A percentile compares a stretch with the other conserved stretches of the same genome.
phyloP scores from a whole-genome alignment of 2,113 vertebrate genomes.

The Lipotes vexillifer region DNA sequence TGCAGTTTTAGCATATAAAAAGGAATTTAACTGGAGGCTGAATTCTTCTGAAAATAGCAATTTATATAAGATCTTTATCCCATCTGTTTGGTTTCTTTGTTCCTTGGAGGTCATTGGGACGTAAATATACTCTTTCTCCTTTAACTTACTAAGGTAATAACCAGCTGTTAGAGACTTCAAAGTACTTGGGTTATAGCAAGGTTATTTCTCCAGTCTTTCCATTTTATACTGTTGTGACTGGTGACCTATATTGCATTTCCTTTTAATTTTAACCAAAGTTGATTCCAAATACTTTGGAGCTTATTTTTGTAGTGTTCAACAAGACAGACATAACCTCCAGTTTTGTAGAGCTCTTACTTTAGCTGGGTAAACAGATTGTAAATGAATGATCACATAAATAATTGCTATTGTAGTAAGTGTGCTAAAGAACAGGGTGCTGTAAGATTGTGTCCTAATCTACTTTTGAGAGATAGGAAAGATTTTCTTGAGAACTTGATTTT shows the following conservation, averaged over 20 bases:
- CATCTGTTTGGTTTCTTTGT: neutral
- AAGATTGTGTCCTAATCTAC: neutral
- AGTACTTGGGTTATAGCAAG: neutral
- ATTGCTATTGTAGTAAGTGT: neutral
- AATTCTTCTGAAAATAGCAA: constrained; percentile 32
- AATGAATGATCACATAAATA: neutral
- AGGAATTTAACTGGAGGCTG: neutral
- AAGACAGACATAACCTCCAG: neutral
- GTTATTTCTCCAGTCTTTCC: neutral
- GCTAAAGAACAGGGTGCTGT: neutral
- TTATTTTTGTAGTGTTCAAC: neutral
- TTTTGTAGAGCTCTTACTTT: neutral
- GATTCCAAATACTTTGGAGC: neutral
- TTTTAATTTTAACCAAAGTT: neutral
- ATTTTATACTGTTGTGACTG: neutral
- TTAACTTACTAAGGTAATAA: neutral
- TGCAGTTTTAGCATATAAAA: neutral
- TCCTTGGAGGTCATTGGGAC: neutral
- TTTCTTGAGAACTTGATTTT: constrained; percentile 4
- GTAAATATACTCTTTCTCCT: neutral
- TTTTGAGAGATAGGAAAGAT: neutral
- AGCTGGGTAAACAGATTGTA: neutral
- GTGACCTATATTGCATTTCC: neutral
- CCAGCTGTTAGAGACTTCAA: neutral
- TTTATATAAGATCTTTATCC: constrained; percentile 1